These are phyloP conservation scores for Metaphire vulgaris DNA, from an alignment of 1,140 invertebrate genomes.

Conservation along the genomic window DNA sequence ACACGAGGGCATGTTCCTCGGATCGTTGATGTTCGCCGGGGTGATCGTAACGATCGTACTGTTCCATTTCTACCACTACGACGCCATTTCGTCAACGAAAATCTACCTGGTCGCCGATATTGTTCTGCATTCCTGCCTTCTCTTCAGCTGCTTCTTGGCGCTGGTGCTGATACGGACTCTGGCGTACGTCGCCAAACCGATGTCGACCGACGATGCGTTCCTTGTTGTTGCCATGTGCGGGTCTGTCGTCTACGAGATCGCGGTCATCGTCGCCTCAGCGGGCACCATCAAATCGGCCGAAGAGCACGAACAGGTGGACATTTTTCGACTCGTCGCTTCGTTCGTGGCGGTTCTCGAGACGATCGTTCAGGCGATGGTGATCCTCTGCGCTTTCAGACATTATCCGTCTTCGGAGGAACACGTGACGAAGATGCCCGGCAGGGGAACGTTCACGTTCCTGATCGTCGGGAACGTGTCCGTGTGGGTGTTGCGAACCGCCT, in stretches of 20 bases:
- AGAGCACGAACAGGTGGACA: too few species aligned
- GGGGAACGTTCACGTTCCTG: conserved; percentile 18
- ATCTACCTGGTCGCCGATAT: conserved; percentile 20
- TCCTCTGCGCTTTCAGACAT: conserved; percentile 11
- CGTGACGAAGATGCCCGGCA: conserved; percentile 19
- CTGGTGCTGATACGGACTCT: conserved; percentile 9
- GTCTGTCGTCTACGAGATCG: conserved; percentile 14
- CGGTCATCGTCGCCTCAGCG: conserved; percentile 9
- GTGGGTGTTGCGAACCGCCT: conserved; percentile 22
- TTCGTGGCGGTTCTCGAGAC: conserved; percentile 1
- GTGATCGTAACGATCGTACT: conserved; percentile 24
- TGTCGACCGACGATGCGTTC: conserved; percentile 16
- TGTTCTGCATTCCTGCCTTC: neutral
- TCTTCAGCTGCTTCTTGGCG: conserved; percentile 1
- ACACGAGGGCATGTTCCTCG: conserved; percentile 24
- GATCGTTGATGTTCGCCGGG: conserved; percentile 22
- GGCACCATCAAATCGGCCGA: too few species aligned
- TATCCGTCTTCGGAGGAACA: conserved; percentile 7
- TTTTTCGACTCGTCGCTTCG: neutral
- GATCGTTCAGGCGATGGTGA: conserved; percentile 15
- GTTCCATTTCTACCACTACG: conserved; percentile 9
- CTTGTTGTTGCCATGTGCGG: conserved; percentile 24
- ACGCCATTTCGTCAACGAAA: neutral
- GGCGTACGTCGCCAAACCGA: conserved; percentile 10
- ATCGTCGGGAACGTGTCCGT: conserved; percentile 20